Evolutionary conservation across 1,140 invertebrate species (phyloP).

Genomic region (Dendroctonus valens): DNA sequence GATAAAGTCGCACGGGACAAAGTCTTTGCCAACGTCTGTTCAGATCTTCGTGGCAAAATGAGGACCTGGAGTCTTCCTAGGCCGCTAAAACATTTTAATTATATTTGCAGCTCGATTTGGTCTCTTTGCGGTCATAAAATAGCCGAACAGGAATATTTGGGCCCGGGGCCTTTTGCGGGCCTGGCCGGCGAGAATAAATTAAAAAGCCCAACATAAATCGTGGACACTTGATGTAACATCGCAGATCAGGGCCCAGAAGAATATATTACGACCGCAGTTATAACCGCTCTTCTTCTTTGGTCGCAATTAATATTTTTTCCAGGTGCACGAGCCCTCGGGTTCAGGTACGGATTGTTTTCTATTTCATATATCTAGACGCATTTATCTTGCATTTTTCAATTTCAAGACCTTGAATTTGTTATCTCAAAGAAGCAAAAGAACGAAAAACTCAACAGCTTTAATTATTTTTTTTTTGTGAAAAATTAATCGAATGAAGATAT

Average conservation of each 20-base stretch:
- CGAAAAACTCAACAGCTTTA: too few relatives aligned
- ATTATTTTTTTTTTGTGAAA: too few relatives aligned
- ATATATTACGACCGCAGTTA: constrained; percentile 33
- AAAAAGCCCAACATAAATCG: constrained; percentile 33
- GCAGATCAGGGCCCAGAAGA: constrained; percentile 30
- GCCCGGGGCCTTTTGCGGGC: constrained; percentile 21
- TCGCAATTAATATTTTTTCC: constrained; percentile 36
- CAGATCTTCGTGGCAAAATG: too few relatives aligned
- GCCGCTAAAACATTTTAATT: constrained; percentile 27
- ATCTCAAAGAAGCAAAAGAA: too few relatives aligned
- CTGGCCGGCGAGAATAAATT: constrained; percentile 32
- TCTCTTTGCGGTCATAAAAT: constrained; percentile 28
- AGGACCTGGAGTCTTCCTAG: too few relatives aligned
- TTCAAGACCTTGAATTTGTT: too few relatives aligned
- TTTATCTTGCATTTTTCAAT: too few relatives aligned
- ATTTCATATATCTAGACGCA: too few relatives aligned
- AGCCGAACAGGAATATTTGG: constrained; percentile 33
- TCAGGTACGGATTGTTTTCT: too few relatives aligned
- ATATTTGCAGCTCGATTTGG: constrained; percentile 30
- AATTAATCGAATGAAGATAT: too few relatives aligned
- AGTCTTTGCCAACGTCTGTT: too few relatives aligned
- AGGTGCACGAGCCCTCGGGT: constrained; percentile 16
- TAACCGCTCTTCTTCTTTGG: constrained; percentile 32
- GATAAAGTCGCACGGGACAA: too few relatives aligned
- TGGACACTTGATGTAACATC: constrained; percentile 35